Evolutionary conservation across 2,797 vertebrate species (phyloP), one percentile per base, ranked within the genome.

Genomic region (Chaunax sp.): DNA sequence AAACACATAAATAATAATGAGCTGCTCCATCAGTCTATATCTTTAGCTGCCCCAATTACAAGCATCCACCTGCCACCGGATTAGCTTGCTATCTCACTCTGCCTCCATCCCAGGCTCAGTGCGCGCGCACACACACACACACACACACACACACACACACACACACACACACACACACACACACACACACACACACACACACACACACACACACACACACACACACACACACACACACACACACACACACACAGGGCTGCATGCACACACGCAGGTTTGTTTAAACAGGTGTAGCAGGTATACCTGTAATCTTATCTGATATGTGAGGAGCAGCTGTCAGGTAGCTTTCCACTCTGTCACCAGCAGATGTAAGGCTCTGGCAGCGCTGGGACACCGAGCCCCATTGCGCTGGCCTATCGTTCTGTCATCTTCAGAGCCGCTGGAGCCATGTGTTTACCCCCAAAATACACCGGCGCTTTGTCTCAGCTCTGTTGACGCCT

Each of bases 231-330:
- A 12, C 49, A 62, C 63, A 30, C 55, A 38, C 53, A 19, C 52
- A 64, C 77, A 44, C 69, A 49, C 69, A 68, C 61, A 51, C 69
- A 54, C 54, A 67, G 14, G 22, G 55, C 23, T 6, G 11, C 38
- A 28, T 12, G 28, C 25, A 30, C 22, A 16, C 35, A 30, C 10
- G 6, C 4, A 1, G 65, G 56, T 72, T 64, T 86, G 83, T 89
- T 86, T 83, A 69, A 84, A 88, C 89, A 90, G 86, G 84, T 91
- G 85, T 54, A 75, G 74, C 73, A 73, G 73, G 70, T 87, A 52
- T 84, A 89, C 84, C 86, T 91, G 87, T 87, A 83, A 89, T 89
- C 86, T 89, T 88, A 88, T 89, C 87, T 85, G 84, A 86, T 80
- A 77, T 80, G 83, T 80, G 87, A 86, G 84, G 38, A 80, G 88